Conservation (phyloP, 2,888 invertebrate genomes). For the Macrosoma leucophasiata region DNA sequence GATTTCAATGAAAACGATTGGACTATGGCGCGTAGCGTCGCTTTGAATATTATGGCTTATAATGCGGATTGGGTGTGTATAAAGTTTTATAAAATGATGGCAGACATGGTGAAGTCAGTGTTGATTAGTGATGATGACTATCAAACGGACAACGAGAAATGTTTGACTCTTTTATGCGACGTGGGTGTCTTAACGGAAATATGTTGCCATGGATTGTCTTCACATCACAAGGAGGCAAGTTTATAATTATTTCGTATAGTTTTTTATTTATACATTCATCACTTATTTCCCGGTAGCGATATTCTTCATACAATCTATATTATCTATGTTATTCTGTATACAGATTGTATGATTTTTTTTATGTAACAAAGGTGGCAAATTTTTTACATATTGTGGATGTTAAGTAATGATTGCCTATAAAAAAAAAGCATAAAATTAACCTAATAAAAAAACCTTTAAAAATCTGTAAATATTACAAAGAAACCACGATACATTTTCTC, state of each 20-base stretch:
- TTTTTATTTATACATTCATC: not conserved
- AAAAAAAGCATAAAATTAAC: no score
- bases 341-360: no score
- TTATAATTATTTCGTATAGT: no score
- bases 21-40: slow-evolving; percentile 53
- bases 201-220: slow-evolving; percentile 76
- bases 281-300: no score
- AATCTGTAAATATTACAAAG: no score
- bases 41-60: slow-evolving; percentile 75
- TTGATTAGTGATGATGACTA: slow-evolving; percentile 68
- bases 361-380: no score
- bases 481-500: no score
- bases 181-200: slow-evolving; percentile 78
- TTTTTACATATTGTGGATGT: no score
- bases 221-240: slow-evolving; percentile 43
- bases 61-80: slow-evolving; percentile 68
- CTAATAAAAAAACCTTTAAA: no score
- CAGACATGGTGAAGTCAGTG: slow-evolving; percentile 67
- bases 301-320: no score
- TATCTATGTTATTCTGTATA: no score
- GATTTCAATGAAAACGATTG: slow-evolving; percentile 50
- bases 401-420: no score
- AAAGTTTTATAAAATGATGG: slow-evolving; percentile 72
- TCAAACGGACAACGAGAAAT: slow-evolving; percentile 59
- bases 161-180: slow-evolving; percentile 72